Percentiles rank a stretch among this genome's conserved stretches.
Evolutionary conservation across 2,797 vertebrate species (phyloP).

Genomic region (Miichthys miiuy): DNA sequence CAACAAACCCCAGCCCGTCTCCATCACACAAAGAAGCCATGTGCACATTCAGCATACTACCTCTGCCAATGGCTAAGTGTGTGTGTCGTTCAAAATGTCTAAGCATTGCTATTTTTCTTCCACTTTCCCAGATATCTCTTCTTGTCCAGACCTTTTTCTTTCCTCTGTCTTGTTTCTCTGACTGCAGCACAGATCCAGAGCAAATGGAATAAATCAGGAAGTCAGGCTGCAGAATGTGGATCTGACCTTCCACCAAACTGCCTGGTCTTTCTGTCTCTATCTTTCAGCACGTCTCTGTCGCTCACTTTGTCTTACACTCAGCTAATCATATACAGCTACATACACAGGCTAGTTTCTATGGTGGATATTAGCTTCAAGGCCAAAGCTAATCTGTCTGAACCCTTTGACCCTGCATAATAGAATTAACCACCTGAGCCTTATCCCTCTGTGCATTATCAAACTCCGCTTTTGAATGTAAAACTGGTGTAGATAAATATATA

Average conservation of each 20-base stretch:
- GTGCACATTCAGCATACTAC: constrained; percentile 69
- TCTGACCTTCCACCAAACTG: constrained; percentile 38
- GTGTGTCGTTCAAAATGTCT: constrained; percentile 20
- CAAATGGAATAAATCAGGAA: constrained; percentile 34
- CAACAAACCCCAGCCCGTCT: constrained; percentile 61
- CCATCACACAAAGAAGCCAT: constrained; percentile 61
- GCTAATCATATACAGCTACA: constrained; percentile 56
- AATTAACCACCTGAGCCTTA: constrained; percentile 63
- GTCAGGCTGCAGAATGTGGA: constrained; percentile 17
- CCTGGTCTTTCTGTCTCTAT: constrained; percentile 12
- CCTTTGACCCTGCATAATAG: constrained; percentile 64
- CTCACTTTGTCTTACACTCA: constrained; percentile 45
- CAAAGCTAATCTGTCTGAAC: constrained; percentile 60
- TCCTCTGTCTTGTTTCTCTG: constrained; percentile 3
- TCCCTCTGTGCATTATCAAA: constrained; percentile 29
- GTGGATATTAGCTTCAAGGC: constrained; percentile 53
- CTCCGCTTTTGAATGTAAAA: constrained; percentile 35
- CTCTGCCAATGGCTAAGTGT: constrained; percentile 16
- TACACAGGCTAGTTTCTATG: constrained; percentile 36
- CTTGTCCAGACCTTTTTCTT: constrained; percentile 23
- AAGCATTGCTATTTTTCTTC: constrained; percentile 40
- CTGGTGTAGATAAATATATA: constrained; percentile 19
- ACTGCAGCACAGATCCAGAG: constrained; percentile 33
- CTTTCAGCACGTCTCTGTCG: constrained; percentile 34
- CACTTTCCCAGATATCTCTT: constrained; percentile 37